A percentile compares a stretch with the other conserved stretches of the same genome.
Conservation (phyloP, 2,113 vertebrate species). For the Excalfactoria chinensis region DNA sequence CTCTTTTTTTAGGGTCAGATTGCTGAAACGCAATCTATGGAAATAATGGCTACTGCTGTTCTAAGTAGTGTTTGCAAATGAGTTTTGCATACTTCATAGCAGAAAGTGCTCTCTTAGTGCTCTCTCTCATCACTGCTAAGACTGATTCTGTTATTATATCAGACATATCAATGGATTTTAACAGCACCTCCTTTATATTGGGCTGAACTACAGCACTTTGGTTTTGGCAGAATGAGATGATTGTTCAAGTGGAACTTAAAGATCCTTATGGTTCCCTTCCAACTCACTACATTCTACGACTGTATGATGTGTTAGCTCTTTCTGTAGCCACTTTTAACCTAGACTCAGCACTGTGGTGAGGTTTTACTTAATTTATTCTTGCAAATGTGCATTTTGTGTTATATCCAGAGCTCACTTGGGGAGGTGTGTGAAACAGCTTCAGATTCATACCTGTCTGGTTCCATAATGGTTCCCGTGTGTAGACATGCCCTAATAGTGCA, state of each 20-base stretch:
- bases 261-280: no score
- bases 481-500: neutral
- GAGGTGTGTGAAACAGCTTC: neutral
- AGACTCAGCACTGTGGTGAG: neutral
- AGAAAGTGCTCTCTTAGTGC: neutral
- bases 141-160: neutral
- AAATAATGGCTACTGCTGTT: neutral
- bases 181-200: accelerated
- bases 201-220: neutral
- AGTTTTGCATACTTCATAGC: neutral
- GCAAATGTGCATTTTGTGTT: neutral
- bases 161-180: neutral
- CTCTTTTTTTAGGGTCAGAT: neutral
- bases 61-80: neutral
- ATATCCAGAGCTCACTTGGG: neutral
- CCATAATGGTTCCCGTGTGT: neutral
- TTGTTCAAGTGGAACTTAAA: neutral
- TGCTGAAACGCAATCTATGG: neutral
- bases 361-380: neutral
- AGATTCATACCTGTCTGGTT: neutral
- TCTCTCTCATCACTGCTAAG: neutral
- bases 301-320: neutral
- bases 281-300: no score
- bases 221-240: neutral
- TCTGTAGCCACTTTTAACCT: neutral